A percentile compares a stretch with the other conserved stretches of the same genome.
These are phyloP conservation scores for Lepisosteus oculatus DNA, from an alignment of 2,113 vertebrate genomes.

Conservation along the genomic window DNA sequence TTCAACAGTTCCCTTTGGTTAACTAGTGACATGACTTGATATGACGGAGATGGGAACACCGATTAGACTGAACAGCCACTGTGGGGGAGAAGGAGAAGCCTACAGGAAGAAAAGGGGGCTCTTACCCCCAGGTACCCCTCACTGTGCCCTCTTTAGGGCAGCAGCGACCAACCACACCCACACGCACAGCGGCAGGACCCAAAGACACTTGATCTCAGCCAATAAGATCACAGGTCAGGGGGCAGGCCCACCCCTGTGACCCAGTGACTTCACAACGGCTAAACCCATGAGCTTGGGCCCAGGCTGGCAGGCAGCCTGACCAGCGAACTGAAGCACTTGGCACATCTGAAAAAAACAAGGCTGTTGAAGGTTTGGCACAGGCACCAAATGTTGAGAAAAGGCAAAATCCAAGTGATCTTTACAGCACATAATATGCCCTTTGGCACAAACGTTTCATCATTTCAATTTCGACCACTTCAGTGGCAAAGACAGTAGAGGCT, in stretches of 20 bases:
- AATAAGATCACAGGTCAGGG: neutral
- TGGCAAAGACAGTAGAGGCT: too few relatives aligned
- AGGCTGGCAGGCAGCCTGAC: neutral
- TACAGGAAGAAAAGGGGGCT: neutral
- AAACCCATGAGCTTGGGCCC: conserved; percentile 1
- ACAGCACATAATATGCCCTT: neutral
- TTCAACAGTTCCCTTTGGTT: conserved; percentile 24
- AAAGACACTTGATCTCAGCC: neutral
- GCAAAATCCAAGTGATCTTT: neutral
- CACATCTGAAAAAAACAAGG: conserved; percentile 16
- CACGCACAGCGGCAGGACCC: neutral
- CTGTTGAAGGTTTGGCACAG: conserved; percentile 20
- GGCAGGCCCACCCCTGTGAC: neutral
- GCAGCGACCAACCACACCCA: too few relatives aligned
- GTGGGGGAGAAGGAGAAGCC: neutral
- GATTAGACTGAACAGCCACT: conserved; percentile 15
- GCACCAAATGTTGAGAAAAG: conserved; percentile 5
- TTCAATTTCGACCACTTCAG: too few relatives aligned
- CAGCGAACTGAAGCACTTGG: conserved; percentile 2
- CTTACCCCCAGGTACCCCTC: too few relatives aligned
- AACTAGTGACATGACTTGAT: conserved; percentile 14
- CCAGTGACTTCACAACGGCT: conserved; percentile 7
- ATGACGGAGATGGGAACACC: conserved; percentile 17
- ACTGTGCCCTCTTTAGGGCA: too few relatives aligned
- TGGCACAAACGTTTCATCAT: too few relatives aligned